Evolutionary conservation across 2,888 invertebrate species (phyloP), one percentile per base, ranked within the genome.

Genomic region (Vandiemenella viatica): DNA sequence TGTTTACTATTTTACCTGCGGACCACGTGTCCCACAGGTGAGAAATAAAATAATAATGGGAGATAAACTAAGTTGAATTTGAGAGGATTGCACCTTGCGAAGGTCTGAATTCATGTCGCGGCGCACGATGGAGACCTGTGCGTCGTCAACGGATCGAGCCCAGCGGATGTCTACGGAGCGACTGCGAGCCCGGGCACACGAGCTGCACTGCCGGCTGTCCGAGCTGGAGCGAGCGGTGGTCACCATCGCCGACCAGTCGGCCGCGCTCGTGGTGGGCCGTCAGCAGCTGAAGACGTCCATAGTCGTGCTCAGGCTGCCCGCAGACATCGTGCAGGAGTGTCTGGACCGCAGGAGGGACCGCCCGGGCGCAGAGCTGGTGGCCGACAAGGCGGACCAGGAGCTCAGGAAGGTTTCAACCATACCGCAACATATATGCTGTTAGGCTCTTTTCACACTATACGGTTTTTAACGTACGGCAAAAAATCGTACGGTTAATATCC

Each of bases 321-420:
- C 83, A 68, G 74, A 82, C 0, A 87, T 87, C 58, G 78, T 78
- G 1, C 79, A 75, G 50, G 86, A 87, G 64, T 85, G 85, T 59
- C 66, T 87, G 43, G 79, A 81, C 37, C 68, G 81, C 26, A 71
- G 87, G 40, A 75, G 80, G 0, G 77, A 76, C 22, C 73, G 86
- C 10, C 71, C 79, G 17, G 79, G 79, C 58, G 75, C 80, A 0
- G 88, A 88, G 65, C 67, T 87, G 42, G 81, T 84, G 0, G 71
- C 82, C 6, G 88, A 88, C 59, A 66, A 75, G 44, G 80, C 84
- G 8, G 86, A 87, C 63, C 80, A 83, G 55, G 84, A 85, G 63
- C 64, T 87, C 10, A 76, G 82, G 3, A 83, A 80, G 66, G 69
- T n/a, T n/a, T n/a, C 66, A 46, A 16, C 13, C 4, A 41, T 46